phyloP scores from a whole-genome alignment of 2,113 vertebrate species.

The chimpanzee (Pan troglodytes) region NHGRI_mPanTro3-v2.1_pri NC_072402.2:67504001-67504500 shows the following conservation, averaged over 20 bases:
- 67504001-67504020: conserved; percentile 22
- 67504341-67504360: neutral
- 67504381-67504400: neutral
- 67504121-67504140: neutral
- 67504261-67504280: neutral
- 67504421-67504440: neutral
- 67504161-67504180: neutral
- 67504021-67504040: neutral
- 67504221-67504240: neutral
- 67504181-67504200: neutral
- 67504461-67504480: neutral
- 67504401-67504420: neutral
- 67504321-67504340: neutral
- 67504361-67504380: neutral
- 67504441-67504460: neutral
- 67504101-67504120: neutral
- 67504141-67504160: neutral
- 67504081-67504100: neutral
- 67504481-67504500: neutral
- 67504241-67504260: neutral
- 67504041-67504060: neutral
- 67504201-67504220: neutral
- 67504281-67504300: neutral
- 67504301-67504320: neutral
- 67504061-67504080: neutral